Percentiles rank a stretch among this genome's conserved stretches.
phyloP scores from a whole-genome alignment of 2,888 invertebrate genomes.

The Dendrolimus houi region DNA sequence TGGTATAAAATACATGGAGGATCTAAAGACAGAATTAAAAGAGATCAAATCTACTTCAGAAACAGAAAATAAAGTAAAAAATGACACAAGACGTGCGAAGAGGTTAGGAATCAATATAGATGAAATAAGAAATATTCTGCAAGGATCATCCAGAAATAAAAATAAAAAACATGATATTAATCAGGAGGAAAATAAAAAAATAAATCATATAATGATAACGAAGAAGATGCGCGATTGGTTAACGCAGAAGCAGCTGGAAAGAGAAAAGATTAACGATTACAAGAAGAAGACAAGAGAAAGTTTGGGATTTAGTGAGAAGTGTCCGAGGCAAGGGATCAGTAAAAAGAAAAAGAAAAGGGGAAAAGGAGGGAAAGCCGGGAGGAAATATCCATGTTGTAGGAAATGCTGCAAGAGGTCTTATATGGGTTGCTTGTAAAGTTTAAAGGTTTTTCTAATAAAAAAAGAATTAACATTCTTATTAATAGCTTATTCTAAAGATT shows the following conservation, averaged over 20 bases:
- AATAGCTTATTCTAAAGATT: too few species aligned
- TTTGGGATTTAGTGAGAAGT: slow-evolving; percentile 13
- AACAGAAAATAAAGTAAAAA: not conserved
- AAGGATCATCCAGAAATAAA: slow-evolving; percentile 3
- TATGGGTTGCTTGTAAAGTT: slow-evolving; percentile 36
- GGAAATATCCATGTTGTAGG: slow-evolving; percentile 40
- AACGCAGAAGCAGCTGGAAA: slow-evolving; percentile 21
- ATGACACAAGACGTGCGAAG: not conserved
- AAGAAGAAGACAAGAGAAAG: slow-evolving; percentile 7
- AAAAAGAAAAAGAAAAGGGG: slow-evolving; percentile 5
- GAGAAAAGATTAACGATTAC: slow-evolving; percentile 17
- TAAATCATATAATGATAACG: slow-evolving; percentile 17
- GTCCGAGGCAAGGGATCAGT: slow-evolving; percentile 14
- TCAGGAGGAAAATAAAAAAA: not conserved
- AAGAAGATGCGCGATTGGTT: slow-evolving; percentile 32
- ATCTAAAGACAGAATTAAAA: slow-evolving; percentile 29
- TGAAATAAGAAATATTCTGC: slow-evolving; percentile 14
- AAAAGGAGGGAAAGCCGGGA: not conserved
- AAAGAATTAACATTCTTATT: too few species aligned
- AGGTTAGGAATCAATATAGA: slow-evolving; percentile 2
- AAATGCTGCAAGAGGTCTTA: slow-evolving; percentile 52
- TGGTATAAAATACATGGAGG: slow-evolving; percentile 27
- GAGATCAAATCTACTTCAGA: not conserved
- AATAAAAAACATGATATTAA: slow-evolving; percentile 4
- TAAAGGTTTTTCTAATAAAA: too few species aligned